Evolutionary conservation across 30 jellyfish, hydroid and myxozoan species (phyloP).

Genomic region (Hydractinia echinata): DNA sequence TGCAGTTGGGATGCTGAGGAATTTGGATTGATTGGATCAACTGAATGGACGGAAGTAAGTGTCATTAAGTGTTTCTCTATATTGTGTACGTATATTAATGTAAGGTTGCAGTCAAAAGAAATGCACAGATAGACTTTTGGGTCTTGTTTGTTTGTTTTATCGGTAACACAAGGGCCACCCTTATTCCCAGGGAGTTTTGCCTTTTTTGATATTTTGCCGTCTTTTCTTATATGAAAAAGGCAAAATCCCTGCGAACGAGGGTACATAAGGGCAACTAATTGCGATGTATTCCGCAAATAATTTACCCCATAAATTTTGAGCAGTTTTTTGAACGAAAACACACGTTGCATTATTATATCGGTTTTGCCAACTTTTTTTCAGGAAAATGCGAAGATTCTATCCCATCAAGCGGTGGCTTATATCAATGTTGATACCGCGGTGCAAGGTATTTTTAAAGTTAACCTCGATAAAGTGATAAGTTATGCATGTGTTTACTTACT

Average conservation of each 20-base stretch:
- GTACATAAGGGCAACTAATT: no score
- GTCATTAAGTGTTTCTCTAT: not conserved
- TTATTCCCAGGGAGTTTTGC: no score
- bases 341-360: no score
- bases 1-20: constrained; percentile 99
- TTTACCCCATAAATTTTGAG: no score
- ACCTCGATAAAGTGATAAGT: not conserved
- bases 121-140: not conserved
- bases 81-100: not conserved
- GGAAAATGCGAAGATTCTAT: constrained; percentile 84
- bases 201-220: no score
- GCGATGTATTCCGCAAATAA: no score
- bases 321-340: no score
- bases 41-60: constrained; percentile 94
- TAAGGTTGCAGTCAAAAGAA: not conserved
- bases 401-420: constrained; percentile 96
- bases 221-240: no score
- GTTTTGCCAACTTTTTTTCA: no score
- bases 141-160: no score
- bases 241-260: no score
- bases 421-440: constrained; percentile 91
- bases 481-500: not conserved
- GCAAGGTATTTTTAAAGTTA: constrained; percentile 51
- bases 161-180: no score
- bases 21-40: constrained; percentile 88